These are phyloP conservation scores for Schizaphis graminum DNA, from an alignment of 2,888 invertebrate genomes.

Conservation along the genomic window DNA sequence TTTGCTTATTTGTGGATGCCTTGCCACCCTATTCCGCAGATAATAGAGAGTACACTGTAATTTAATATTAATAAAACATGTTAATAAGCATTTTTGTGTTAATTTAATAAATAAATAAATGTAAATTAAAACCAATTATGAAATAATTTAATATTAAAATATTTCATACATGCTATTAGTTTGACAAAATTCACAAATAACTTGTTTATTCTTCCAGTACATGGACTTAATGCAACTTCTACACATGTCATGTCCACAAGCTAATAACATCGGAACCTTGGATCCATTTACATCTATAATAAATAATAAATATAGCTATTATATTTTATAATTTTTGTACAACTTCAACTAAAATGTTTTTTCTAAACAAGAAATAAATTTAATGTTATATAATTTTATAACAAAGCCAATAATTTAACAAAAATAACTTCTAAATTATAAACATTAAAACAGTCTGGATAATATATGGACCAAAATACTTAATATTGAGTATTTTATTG, in stretches of 20 bases:
- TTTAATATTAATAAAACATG: too few species aligned
- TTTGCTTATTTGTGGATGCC: too few species aligned
- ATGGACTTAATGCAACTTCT: slow-evolving; percentile 7
- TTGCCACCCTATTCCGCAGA: too few species aligned
- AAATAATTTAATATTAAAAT: neutral
- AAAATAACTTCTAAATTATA: too few species aligned
- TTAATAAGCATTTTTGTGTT: too few species aligned
- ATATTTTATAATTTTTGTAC: neutral
- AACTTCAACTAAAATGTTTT: neutral
- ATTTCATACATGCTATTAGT: neutral
- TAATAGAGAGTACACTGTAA: too few species aligned
- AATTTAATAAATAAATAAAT: neutral
- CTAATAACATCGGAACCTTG: slow-evolving; percentile 45
- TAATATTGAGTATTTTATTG: neutral
- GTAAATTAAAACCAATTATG: neutral
- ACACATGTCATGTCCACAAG: slow-evolving; percentile 59
- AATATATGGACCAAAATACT: neutral
- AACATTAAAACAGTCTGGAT: neutral
- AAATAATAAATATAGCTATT: neutral
- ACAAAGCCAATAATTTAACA: too few species aligned
- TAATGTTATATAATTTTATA: neutral
- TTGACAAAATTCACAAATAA: slow-evolving; percentile 41
- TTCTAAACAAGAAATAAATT: neutral
- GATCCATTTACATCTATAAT: slow-evolving; percentile 6
- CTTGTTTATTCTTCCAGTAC: neutral